Evolutionary conservation across 1,140 invertebrate genomes (phyloP).

Genomic region (Trinorchestia longiramus): DNA sequence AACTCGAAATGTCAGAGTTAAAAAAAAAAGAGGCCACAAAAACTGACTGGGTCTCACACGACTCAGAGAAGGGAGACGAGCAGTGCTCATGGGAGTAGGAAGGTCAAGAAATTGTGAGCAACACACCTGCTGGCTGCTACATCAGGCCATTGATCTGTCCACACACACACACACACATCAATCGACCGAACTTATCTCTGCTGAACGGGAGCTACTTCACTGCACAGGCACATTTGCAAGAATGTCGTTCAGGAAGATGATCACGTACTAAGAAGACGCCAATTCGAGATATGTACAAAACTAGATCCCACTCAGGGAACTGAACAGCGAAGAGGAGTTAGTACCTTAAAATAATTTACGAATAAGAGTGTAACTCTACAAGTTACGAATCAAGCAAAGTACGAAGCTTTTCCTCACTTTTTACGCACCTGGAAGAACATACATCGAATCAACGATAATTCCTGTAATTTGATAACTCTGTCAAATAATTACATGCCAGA

Average conservation of each 20-base stretch:
- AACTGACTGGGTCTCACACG: not conserved
- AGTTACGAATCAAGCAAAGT: not conserved
- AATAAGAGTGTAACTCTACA: not conserved
- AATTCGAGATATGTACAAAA: not conserved
- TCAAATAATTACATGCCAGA: too few relatives aligned
- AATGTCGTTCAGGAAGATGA: too few relatives aligned
- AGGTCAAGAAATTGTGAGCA: not conserved
- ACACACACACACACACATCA: not conserved
- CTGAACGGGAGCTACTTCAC: not conserved
- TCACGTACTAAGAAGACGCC: not conserved
- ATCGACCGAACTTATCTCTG: not conserved
- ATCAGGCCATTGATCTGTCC: not conserved
- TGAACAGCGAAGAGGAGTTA: not conserved
- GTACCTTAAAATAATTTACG: not conserved
- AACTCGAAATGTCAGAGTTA: not conserved
- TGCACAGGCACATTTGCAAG: not conserved
- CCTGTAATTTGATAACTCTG: too few relatives aligned
- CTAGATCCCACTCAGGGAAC: not conserved
- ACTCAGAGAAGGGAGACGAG: not conserved
- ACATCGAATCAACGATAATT: too few relatives aligned
- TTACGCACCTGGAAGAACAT: too few relatives aligned
- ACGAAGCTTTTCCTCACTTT: too few relatives aligned
- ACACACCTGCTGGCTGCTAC: not conserved
- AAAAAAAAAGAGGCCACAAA: not conserved
- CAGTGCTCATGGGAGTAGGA: not conserved